Evolutionary conservation across 2,113 vertebrate genomes (phyloP).

Genomic region (Cryptomyrus ogoouensis): DNA sequence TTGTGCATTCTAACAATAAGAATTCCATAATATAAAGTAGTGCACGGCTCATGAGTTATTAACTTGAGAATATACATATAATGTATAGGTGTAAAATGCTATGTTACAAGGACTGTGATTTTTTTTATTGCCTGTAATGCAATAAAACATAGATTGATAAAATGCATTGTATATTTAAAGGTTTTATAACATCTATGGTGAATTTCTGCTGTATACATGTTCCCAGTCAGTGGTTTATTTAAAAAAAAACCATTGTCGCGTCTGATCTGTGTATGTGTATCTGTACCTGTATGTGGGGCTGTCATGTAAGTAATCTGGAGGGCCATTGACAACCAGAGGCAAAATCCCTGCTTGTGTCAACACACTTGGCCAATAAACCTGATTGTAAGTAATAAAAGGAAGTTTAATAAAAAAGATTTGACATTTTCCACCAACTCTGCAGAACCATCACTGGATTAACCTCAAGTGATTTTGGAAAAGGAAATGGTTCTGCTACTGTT

Average conservation of each 20-base stretch:
- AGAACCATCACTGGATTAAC: neutral
- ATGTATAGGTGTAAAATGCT: too few species aligned
- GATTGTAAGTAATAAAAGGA: neutral
- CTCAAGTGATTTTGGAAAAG: neutral
- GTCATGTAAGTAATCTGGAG: neutral
- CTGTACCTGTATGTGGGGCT: neutral
- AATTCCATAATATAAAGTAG: neutral
- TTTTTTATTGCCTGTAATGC: neutral
- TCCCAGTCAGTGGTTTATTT: constrained; percentile 37
- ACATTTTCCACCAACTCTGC: neutral
- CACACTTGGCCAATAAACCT: neutral
- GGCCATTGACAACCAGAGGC: neutral
- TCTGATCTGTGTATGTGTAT: neutral
- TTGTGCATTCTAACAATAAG: neutral
- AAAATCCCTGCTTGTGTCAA: neutral
- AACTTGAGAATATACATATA: neutral
- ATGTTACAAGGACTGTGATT: neutral
- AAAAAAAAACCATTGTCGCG: neutral
- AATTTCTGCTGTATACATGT: constrained; percentile 14
- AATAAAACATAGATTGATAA: neutral
- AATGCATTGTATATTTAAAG: neutral
- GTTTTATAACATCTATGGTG: neutral
- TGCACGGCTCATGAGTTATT: neutral
- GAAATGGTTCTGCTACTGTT: neutral
- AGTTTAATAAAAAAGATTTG: neutral